phyloP scores from a whole-genome alignment of 2,888 invertebrate genomes.

The Drosophila pseudotakahashii region DNA sequence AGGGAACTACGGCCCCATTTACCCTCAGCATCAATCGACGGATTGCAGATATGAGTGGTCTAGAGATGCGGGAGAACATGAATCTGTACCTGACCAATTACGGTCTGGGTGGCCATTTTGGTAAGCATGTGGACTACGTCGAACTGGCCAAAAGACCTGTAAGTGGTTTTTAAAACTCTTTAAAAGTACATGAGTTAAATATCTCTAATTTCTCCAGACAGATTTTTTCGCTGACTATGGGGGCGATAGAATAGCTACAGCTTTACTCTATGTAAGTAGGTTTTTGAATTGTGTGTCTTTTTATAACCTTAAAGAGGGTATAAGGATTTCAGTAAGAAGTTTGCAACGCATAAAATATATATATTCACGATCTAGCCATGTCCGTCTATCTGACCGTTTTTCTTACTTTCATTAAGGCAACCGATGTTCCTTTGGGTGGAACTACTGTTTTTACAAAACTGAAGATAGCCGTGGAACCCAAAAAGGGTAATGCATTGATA shows the following conservation, averaged over 20 bases:
- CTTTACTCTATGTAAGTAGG: constrained; percentile 37
- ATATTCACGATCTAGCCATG: too few species aligned
- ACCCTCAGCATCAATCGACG: constrained; percentile 10
- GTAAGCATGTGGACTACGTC: constrained; percentile 22
- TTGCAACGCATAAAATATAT: too few species aligned
- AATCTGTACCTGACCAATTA: constrained; percentile 33
- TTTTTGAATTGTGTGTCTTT: too few species aligned
- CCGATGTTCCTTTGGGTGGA: constrained; percentile 50
- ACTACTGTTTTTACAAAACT: constrained; percentile 49
- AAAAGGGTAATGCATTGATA: constrained; percentile 41
- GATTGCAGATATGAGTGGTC: constrained; percentile 34
- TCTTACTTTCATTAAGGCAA: constrained; percentile 31
- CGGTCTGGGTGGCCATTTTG: constrained; percentile 42
- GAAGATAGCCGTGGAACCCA: constrained; percentile 28
- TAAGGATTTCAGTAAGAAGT: too few species aligned
- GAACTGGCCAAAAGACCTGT: constrained; percentile 18
- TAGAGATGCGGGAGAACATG: constrained; percentile 17
- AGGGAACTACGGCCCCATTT: background rate
- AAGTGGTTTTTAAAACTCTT: background rate
- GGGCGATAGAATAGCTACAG: constrained; percentile 33
- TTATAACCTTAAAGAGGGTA: too few species aligned
- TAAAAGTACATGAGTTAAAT: background rate
- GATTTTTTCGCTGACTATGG: constrained; percentile 10
- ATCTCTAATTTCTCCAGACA: background rate
- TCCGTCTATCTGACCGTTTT: too few species aligned